These are phyloP conservation scores for Crocodylus rhombifer DNA, from an alignment of 2,797 vertebrate species.

Conservation along the genomic window DNA sequence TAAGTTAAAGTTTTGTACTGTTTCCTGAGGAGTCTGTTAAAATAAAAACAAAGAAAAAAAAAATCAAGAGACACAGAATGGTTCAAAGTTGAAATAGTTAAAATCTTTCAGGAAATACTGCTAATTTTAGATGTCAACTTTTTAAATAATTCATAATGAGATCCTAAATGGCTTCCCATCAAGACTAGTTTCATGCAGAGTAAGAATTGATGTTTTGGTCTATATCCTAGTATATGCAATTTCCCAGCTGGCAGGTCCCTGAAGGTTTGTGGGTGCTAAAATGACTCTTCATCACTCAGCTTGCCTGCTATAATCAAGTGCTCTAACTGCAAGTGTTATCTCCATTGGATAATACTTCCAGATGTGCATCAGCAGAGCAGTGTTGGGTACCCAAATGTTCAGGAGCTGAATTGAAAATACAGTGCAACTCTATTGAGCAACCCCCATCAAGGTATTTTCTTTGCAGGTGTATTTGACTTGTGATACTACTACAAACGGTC, in stretches of 20 bases:
- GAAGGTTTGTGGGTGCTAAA: not conserved
- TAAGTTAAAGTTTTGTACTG: not conserved
- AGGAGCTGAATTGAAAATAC: too few relatives aligned
- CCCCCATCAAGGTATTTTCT: not conserved
- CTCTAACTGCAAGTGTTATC: not conserved
- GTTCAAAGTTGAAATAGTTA: not conserved
- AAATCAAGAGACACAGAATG: not conserved
- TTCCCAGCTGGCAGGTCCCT: not conserved
- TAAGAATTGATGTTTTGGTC: not conserved
- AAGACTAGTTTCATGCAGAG: too few relatives aligned
- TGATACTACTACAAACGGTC: not conserved
- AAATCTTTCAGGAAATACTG: not conserved
- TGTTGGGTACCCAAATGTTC: not conserved
- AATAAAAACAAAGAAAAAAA: not conserved
- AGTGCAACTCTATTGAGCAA: too few relatives aligned
- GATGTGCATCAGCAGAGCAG: not conserved
- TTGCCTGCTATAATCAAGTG: fast-evolving
- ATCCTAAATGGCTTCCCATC: not conserved
- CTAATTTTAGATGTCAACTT: not conserved
- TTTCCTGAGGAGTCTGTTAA: not conserved
- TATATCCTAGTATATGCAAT: not conserved
- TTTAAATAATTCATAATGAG: not conserved
- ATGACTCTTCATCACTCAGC: not conserved
- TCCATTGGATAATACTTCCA: not conserved
- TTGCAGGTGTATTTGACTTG: not conserved